Evolutionary conservation across 1,140 invertebrate genomes (phyloP).

Genomic region (Lutraria rhynchaena): DNA sequence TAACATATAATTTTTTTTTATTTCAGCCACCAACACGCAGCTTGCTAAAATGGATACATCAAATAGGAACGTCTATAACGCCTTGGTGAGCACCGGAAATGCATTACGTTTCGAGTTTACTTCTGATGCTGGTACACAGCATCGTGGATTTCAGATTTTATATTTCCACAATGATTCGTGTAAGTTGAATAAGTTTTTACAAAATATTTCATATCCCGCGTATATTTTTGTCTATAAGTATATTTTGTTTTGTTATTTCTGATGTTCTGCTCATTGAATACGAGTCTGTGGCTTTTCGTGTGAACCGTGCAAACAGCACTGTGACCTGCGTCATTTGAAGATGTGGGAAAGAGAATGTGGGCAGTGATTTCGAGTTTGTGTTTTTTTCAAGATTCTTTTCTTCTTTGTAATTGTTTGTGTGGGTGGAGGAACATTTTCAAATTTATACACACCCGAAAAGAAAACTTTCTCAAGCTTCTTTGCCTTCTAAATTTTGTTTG

Average conservation of each 20-base stretch:
- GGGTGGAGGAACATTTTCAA: not conserved
- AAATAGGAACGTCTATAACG: not conserved
- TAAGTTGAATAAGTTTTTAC: not conserved
- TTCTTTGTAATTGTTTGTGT: not conserved
- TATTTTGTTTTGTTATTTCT: no score
- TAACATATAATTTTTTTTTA: no score
- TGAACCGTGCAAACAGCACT: not conserved
- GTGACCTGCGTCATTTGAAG: not conserved
- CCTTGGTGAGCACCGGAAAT: not conserved
- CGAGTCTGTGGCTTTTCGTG: not conserved
- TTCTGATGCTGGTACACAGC: not conserved
- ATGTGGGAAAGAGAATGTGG: not conserved
- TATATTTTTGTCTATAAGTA: no score
- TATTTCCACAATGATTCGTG: not conserved
- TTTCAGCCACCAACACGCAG: not conserved
- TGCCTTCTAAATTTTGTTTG: no score
- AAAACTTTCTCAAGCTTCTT: not conserved
- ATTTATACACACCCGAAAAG: not conserved
- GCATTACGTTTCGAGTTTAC: not conserved
- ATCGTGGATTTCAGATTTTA: not conserved
- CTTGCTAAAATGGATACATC: not conserved
- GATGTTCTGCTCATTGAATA: no score
- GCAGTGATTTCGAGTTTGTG: no score
- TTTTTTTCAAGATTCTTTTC: no score
- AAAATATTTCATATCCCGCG: no score